Conservation (phyloP, 2,888 invertebrate species). For the Acanthosoma haemorrhoidale region DNA sequence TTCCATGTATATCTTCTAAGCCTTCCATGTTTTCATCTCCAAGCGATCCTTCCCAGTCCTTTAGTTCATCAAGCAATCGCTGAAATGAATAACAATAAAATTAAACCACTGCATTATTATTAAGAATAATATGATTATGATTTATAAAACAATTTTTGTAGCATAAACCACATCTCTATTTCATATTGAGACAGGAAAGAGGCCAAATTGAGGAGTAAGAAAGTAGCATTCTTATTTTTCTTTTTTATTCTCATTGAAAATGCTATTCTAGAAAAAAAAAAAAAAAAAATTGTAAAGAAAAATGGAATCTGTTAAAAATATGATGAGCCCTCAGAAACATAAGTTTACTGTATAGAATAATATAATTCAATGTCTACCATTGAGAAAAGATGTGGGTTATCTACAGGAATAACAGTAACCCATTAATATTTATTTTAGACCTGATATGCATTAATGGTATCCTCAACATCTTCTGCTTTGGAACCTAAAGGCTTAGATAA, state of each 20-base stretch:
- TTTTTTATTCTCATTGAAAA: no score
- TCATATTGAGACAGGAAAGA: no score
- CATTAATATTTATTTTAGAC: slow-evolving; percentile 37
- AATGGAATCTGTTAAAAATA: no score
- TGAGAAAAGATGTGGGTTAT: no score
- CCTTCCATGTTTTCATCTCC: slow-evolving; percentile 63
- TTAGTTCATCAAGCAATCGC: slow-evolving; percentile 68
- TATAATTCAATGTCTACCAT: no score
- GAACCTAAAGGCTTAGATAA: slow-evolving; percentile 81
- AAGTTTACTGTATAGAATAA: no score
- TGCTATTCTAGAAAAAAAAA: no score
- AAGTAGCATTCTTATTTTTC: no score
- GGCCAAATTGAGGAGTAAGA: no score
- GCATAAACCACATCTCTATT: no score
- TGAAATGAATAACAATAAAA: slow-evolving; percentile 35
- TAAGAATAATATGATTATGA: not conserved
- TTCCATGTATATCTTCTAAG: slow-evolving; percentile 35
- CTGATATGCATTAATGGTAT: slow-evolving; percentile 71
- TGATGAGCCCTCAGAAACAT: no score
- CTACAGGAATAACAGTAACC: not conserved
- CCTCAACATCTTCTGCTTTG: slow-evolving; percentile 81
- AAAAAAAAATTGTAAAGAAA: no score
- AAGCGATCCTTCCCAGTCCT: slow-evolving; percentile 57
- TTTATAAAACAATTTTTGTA: not conserved
- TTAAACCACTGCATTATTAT: not conserved